These are phyloP conservation scores for Lepus americanus DNA, from an alignment of 2,113 vertebrate genomes.

Conservation along the genomic window DNA sequence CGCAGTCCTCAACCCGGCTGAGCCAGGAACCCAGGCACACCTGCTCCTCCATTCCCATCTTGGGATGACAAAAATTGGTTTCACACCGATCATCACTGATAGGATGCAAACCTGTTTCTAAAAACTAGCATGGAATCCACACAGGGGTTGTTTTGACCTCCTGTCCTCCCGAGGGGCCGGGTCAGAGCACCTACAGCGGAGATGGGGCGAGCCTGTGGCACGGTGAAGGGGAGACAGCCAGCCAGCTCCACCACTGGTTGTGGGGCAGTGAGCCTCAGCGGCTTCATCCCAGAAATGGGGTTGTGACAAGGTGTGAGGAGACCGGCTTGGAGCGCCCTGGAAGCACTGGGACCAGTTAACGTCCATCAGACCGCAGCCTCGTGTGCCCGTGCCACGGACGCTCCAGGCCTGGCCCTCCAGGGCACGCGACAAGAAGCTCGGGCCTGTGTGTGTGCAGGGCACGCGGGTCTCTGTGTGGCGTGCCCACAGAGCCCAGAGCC, in stretches of 20 bases:
- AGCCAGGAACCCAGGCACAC: background rate
- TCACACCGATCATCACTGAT: background rate
- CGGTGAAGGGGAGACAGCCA: background rate
- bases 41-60: background rate
- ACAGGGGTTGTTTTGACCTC: background rate
- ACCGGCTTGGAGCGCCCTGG: background rate
- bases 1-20: background rate
- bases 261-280: background rate
- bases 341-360: background rate
- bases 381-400: background rate
- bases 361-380: background rate
- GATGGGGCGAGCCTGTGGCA: background rate
- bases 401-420: background rate
- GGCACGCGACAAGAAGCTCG: background rate
- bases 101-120: background rate
- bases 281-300: background rate
- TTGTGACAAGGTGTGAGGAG: background rate
- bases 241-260: background rate
- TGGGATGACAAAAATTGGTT: background rate
- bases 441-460: background rate
- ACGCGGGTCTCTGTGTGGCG: background rate
- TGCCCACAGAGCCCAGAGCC: background rate
- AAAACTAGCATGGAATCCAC: background rate
- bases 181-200: background rate
- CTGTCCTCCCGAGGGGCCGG: background rate